Base-by-base conservation (phyloP, 2,888 invertebrate species). In the Podotricha telesiphe region DNA sequence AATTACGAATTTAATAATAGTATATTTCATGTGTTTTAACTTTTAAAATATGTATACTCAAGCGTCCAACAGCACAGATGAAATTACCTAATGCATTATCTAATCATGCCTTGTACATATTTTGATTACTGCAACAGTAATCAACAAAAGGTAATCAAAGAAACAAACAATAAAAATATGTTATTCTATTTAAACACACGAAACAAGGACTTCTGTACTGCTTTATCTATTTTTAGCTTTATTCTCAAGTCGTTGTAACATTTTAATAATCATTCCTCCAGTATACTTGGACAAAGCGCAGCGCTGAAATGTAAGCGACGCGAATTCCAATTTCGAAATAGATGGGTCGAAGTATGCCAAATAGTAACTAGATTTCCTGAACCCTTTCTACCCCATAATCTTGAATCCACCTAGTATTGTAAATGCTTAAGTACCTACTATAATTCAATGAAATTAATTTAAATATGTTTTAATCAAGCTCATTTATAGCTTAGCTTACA, bases 311-410 rank as follows among this genome's bases (percentile, higher is more conserved):
- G 7, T 34, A 53, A 13, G 53, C 53, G 17, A 53, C n/a, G 34
- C 53, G 28, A 34, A 10, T 28, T 53, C n/a, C 28, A 17, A 34
- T 53, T 53, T 53, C 34, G n/a, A 28, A 53, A 28, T 53, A 53
- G 28, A 10, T 22, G n/a, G n/a, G 28, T 53, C 34, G 17, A n/a
- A 34, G n/a, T 34, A 28, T 7, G n/a, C 13, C 13, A 42, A 53
- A 53, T 53, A n/a, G 10, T 17, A 17, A 10, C 20, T 17, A 34
- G 11, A 15, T 10, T 34, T 17, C n/a, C 5, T 34, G 34, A 4
- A n/a, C n/a, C 8, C 10, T 34, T 34, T 28, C 15, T 53, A 34
- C n/a, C 34, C n/a, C 3, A n/a, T 53, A 53, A 53, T 17, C 22
- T 5, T 5, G 10, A 34, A 53, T 34, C 17, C 28, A 34, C 4